phyloP scores from a whole-genome alignment of 2,888 invertebrate genomes.

The Adelphocoris suturalis region DNA sequence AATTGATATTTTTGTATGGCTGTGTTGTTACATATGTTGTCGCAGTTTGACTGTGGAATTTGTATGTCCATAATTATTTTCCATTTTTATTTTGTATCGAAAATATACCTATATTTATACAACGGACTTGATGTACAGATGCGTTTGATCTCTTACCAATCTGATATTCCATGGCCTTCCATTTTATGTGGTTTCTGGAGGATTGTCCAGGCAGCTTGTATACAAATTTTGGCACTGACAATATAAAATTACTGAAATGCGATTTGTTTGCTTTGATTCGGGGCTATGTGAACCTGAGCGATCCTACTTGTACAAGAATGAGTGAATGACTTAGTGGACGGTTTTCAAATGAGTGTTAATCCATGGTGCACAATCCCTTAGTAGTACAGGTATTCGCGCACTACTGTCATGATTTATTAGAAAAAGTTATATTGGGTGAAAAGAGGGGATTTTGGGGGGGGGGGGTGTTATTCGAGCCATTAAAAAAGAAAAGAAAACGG shows the following conservation, averaged over 20 bases:
- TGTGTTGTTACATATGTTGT: constrained; percentile 51
- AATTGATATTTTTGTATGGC: constrained; percentile 43
- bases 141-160: constrained; percentile 48
- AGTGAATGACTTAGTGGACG: too few relatives aligned
- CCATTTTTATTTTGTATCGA: constrained; percentile 16
- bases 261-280: background rate
- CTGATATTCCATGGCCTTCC: constrained; percentile 54
- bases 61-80: constrained; percentile 10
- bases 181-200: constrained; percentile 17
- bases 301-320: background rate
- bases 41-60: constrained; percentile 41
- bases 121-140: constrained; percentile 40
- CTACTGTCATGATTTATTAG: too few relatives aligned
- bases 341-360: too few relatives aligned
- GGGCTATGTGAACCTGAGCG: background rate
- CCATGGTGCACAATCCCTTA: too few relatives aligned
- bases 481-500: too few relatives aligned
- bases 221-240: constrained; percentile 51
- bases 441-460: too few relatives aligned
- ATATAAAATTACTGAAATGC: constrained; percentile 35
- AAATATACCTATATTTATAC: constrained; percentile 60
- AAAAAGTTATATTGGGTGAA: too few relatives aligned
- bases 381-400: too few relatives aligned
- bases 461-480: too few relatives aligned
- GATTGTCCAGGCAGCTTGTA: constrained; percentile 44